Evolutionary conservation across 2,797 vertebrate genomes (phyloP), one percentile per base, ranked within the genome.

Genomic region (Phataginus tetradactyla): DNA sequence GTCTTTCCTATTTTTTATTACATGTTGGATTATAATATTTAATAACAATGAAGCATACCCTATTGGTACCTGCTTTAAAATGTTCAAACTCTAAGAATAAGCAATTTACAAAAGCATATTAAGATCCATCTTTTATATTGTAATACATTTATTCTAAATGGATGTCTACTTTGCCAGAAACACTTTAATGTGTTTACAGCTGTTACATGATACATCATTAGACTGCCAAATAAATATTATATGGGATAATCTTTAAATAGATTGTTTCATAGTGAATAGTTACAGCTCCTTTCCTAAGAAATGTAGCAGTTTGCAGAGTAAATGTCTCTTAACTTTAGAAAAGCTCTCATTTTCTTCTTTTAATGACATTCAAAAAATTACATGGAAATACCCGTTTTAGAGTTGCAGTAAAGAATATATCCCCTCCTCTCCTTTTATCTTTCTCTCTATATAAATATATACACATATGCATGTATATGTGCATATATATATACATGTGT

Each of bases 301-400:
- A 77, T 12, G n/a, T 66, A 42, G 45, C 7, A 49, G 61, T 85
- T 91, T 32, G 39, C 68, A 68, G 15, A 95, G 20, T 53, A 93
- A 90, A 72, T 55, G n/a, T 68, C 45, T 55, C 11, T 45, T 69
- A n/a, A 80, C n/a, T 85, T 90, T 83, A 89, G 29, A 79, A 92
- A 75, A 59, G 7, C 8, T n/a, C 15, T 91, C 34, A 49, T 1
- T 63, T 77, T 55, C 51, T 63, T 39, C 27, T 71, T 87, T 71
- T n/a, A 88, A 57, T 91, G 45, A 84, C 27, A 74, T 10, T 5
- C 8, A 51, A 61, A 66, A 74, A 89, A 80, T 25, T 13, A 53
- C 15, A 49, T 71, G 29, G 1, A 20, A 66, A n/a, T 39, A 66
- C 20, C 20, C 84, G 20, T 64, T n/a, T 59, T 37, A 20, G 39